Base-by-base conservation (phyloP, 2,888 invertebrate genomes). In the Aethes cnicana region DNA sequence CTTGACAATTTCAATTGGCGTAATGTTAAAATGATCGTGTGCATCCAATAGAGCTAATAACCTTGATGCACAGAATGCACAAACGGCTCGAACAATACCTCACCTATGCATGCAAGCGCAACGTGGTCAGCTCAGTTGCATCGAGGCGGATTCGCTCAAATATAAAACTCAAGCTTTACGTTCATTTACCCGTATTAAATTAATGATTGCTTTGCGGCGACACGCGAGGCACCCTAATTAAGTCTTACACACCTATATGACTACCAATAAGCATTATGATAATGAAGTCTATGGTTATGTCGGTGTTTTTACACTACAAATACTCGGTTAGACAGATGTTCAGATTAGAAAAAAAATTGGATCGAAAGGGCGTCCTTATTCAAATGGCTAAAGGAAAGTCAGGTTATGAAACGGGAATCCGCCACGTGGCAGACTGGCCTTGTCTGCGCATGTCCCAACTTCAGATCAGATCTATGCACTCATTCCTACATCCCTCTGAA, bases 331-430 rank as follows among this genome's bases (percentile, higher is more conserved):
- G n/a, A n/a, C n/a, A n/a, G n/a, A n/a, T n/a, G n/a, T n/a, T n/a
- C n/a, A n/a, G n/a, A n/a, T n/a, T n/a, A n/a, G n/a, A n/a, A n/a
- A n/a, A n/a, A n/a, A n/a, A n/a, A n/a, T n/a, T n/a, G n/a, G n/a
- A n/a, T n/a, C n/a, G n/a, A n/a, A n/a, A n/a, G n/a, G n/a, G n/a
- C n/a, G 17, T 18, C 9, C 9, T 14, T 35, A 18, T 35, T 9
- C 12, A 12, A 20, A 26, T 20, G 39, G 32, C 32, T 46, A 26
- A 9, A 8, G 47, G 21, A 43, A 30, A 44, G 18, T 64, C 69
- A 84, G 81, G 84, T 87, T 88, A 88, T 87, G 84, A 84, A 87
- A 88, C 74, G 81, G 77, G 82, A 77, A 57, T 62, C 54, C 62
- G 77, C 84, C 88, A 87, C 87, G 87, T 88, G 88, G 84, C 78